Evolutionary conservation across 2,888 invertebrate species (phyloP).

Genomic region (Apodemia hepburni): DNA sequence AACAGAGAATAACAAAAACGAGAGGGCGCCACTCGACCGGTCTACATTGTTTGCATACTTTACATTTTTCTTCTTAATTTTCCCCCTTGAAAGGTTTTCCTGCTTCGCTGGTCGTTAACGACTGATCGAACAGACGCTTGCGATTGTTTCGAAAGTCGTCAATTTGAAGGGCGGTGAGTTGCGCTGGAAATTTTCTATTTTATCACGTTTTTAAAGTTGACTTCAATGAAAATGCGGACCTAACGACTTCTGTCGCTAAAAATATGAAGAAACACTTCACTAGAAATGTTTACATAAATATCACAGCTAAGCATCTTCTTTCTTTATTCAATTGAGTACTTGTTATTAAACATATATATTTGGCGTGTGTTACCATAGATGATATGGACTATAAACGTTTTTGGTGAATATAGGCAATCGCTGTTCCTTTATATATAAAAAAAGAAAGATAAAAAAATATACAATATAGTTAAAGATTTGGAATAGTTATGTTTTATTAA

Average conservation of each 20-base stretch:
- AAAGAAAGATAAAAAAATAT: too few relatives aligned
- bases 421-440: too few relatives aligned
- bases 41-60: slow-evolving; percentile 37
- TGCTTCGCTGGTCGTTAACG: slow-evolving; percentile 30
- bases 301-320: neutral
- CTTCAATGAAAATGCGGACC: slow-evolving; percentile 3
- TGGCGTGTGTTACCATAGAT: too few relatives aligned
- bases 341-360: too few relatives aligned
- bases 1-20: slow-evolving; percentile 25
- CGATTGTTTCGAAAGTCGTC: slow-evolving; percentile 27
- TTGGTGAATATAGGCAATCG: too few relatives aligned
- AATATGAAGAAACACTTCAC: neutral
- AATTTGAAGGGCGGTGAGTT: slow-evolving; percentile 20
- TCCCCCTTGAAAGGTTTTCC: slow-evolving; percentile 35
- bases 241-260: neutral
- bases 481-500: too few relatives aligned
- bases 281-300: neutral
- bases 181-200: slow-evolving; percentile 20
- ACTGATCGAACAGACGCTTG: slow-evolving; percentile 27
- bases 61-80: slow-evolving; percentile 36
- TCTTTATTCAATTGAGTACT: neutral
- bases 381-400: too few relatives aligned
- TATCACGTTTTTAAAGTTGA: slow-evolving; percentile 18
- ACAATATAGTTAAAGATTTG: too few relatives aligned
- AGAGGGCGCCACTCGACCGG: slow-evolving; percentile 24